Evolutionary conservation across 2,113 vertebrate genomes (phyloP).

Genomic region (Phoenicopterus ruber): DNA sequence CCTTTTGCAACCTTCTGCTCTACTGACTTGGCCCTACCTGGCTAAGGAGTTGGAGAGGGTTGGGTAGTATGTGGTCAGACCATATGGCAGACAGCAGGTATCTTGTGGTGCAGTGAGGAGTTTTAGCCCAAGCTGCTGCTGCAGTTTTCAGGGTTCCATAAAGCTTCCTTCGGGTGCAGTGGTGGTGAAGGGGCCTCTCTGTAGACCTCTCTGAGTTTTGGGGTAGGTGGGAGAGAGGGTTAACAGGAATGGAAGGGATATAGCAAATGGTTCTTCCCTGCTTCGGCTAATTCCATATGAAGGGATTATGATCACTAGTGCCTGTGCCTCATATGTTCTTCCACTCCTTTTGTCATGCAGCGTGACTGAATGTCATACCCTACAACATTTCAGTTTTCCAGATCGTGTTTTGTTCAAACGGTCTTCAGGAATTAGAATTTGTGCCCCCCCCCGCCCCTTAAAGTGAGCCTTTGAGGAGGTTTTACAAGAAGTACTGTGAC

Average conservation of each 20-base stretch:
- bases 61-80: background rate
- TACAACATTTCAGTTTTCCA: background rate
- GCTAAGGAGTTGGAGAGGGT: background rate
- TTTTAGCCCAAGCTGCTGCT: background rate
- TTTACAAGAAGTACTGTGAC: background rate
- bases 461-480: background rate
- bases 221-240: background rate
- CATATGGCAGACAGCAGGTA: background rate
- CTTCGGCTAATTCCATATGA: background rate
- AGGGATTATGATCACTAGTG: background rate
- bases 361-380: background rate
- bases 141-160: background rate
- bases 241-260: background rate
- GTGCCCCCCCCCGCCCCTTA: background rate
- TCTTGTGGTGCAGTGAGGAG: fast-evolving
- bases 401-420: background rate
- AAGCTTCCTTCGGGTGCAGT: background rate
- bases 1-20: background rate
- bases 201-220: background rate
- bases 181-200: background rate
- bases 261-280: background rate
- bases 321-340: fast-evolving
- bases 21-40: background rate
- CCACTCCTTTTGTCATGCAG: background rate
- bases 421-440: background rate